Evolutionary conservation across 2,797 vertebrate genomes (phyloP).

Genomic region (Myotis daubentonii): DNA sequence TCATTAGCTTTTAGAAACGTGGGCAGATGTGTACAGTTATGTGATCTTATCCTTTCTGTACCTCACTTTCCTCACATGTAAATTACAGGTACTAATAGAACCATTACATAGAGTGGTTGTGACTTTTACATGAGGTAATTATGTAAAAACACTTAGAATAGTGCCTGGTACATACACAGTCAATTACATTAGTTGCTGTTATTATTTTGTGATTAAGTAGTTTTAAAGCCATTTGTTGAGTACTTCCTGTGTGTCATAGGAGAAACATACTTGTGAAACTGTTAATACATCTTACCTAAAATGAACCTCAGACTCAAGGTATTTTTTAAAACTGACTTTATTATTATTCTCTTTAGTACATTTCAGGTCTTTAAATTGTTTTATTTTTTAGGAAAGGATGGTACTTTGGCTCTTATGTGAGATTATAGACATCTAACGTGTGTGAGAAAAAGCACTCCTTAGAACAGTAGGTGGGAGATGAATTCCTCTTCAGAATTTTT

Average conservation of each 20-base stretch:
- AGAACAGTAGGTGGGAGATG: background rate
- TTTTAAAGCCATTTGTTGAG: slow-evolving; percentile 32
- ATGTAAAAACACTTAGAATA: background rate
- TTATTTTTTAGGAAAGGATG: background rate
- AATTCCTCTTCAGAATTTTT: background rate
- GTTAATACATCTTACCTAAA: background rate
- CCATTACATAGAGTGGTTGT: background rate
- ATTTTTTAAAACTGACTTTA: background rate
- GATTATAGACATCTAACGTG: background rate
- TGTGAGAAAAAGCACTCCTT: background rate
- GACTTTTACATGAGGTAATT: background rate
- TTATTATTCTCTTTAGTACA: background rate
- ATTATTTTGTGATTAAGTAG: background rate
- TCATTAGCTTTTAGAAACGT: background rate
- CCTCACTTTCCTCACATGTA: background rate
- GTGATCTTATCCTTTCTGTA: background rate
- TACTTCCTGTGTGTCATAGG: background rate
- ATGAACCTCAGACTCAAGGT: slow-evolving; percentile 19
- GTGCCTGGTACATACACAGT: background rate
- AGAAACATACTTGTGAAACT: background rate
- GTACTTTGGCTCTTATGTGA: background rate
- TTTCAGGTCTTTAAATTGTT: background rate
- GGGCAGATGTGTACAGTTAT: background rate
- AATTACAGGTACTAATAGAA: background rate
- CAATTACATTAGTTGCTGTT: background rate